Base-by-base conservation (phyloP, 1,140 invertebrate genomes). In the Cyclargus thomasi region DNA sequence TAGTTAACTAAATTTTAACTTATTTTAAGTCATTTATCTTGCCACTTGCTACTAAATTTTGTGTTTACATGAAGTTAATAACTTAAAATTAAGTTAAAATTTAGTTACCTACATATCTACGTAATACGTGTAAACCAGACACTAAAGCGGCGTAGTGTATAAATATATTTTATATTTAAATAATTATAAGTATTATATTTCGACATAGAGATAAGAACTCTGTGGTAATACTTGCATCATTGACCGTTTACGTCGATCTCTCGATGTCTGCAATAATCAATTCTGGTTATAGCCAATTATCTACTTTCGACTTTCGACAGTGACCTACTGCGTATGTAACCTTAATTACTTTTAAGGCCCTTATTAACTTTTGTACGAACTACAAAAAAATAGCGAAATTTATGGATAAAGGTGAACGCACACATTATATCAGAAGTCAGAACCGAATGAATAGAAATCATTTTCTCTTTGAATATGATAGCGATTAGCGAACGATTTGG, bases 281-380 rank as follows among this genome's bases (percentile, higher is more conserved):
- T 47, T 14, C 39, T 47, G 39, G 39, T 47, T 47, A 47, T 47
- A 8, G 8, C 11, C 39, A 47, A 47, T 47, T 47, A 47, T 47
- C 39, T 47, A 47, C 39, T 47, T 47, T 47, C 39, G 39, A 47
- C 39, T 47, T 47, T 47, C 39, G 39, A 47, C 39, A 47, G 39
- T 47, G 39, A 47, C 39, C 39, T 47, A 47, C 39, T 47, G 39
- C 1, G 8, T 29, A 29, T 8, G 39, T 47, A 47, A 47, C 39
- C 39, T 47, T 47, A 47, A 47, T 47, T 47, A 16, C 11, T 0
- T 47, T 47, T 47, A 47, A 47, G 39, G 39, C 10, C 39, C 39
- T 47, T 1, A 47, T 47, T 47, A 47, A 47, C 39, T 16, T 47
- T 47, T 47, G 36, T 47, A 3, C 29, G n/a, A n/a, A n/a, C n/a